Percentiles rank a stretch among this genome's conserved stretches.
phyloP scores from a whole-genome alignment of 2,797 vertebrate genomes.

The Enteromius viviparus region DNA sequence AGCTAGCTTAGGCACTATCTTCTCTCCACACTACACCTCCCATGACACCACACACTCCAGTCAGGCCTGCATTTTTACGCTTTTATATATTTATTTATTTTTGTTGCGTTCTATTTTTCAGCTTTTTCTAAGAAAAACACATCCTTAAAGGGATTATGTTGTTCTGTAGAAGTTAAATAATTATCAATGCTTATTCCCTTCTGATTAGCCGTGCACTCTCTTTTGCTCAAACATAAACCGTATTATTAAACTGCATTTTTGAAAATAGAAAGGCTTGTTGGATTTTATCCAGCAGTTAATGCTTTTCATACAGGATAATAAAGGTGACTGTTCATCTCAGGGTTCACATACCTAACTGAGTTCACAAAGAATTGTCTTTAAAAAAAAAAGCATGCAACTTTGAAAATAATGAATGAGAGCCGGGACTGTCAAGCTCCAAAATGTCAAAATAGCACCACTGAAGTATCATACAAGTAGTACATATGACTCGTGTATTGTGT shows the following conservation, averaged over 20 bases:
- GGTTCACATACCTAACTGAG: constrained; percentile 48
- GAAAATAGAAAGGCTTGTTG: constrained; percentile 62
- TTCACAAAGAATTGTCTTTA: not conserved
- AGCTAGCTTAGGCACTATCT: constrained; percentile 86
- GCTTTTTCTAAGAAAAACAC: constrained; percentile 78
- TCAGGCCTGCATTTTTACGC: constrained; percentile 87
- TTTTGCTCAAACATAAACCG: constrained; percentile 66
- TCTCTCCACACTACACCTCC: constrained; percentile 83
- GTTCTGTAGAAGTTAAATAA: constrained; percentile 85
- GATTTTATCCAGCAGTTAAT: constrained; percentile 57
- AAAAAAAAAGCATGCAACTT: not conserved
- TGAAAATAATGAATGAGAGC: not conserved
- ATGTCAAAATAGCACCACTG: not conserved
- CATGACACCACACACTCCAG: constrained; percentile 89
- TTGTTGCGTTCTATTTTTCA: constrained; percentile 70
- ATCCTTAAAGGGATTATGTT: constrained; percentile 98
- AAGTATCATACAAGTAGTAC: not conserved
- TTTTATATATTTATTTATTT: constrained; percentile 85
- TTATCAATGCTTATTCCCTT: constrained; percentile 71
- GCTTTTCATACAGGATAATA: constrained; percentile 61
- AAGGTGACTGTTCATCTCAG: constrained; percentile 51
- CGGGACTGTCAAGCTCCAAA: not conserved
- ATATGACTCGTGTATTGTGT: not conserved
- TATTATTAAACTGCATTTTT: constrained; percentile 60
- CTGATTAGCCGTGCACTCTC: constrained; percentile 65